These are phyloP conservation scores for Arctopsyche grandis DNA, from an alignment of 1,140 invertebrate genomes.

Conservation along the genomic window DNA sequence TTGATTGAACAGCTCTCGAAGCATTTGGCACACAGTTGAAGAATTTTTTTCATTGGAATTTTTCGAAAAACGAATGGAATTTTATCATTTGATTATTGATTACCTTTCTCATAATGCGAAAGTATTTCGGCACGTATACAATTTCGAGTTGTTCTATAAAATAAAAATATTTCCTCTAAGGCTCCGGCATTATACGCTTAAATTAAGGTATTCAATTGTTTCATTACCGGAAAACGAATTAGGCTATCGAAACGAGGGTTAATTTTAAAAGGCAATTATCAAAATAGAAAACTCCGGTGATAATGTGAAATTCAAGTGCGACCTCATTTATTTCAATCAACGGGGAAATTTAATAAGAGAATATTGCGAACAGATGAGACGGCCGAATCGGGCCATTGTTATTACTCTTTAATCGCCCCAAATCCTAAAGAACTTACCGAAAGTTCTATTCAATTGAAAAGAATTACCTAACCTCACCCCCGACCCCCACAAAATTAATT, in stretches of 20 bases:
- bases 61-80: background rate
- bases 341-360: background rate
- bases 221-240: background rate
- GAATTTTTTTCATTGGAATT: background rate
- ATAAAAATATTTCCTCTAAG: background rate
- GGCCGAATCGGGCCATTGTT: background rate
- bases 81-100: slow-evolving; percentile 12
- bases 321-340: background rate
- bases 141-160: background rate
- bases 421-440: background rate
- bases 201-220: background rate
- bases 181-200: background rate
- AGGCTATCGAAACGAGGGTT: background rate
- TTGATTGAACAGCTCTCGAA: no score
- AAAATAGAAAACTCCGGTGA: background rate
- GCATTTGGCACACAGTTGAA: background rate
- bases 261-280: background rate
- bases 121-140: background rate
- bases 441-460: slow-evolving; percentile 20
- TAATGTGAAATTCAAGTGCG: background rate
- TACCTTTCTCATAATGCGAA: background rate
- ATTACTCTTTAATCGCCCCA: slow-evolving; percentile 6
- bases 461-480: background rate
- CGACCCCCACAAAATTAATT: background rate
- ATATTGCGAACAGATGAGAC: background rate